Base-by-base conservation (phyloP, 2,888 invertebrate genomes). In the Acleris emargana region DNA sequence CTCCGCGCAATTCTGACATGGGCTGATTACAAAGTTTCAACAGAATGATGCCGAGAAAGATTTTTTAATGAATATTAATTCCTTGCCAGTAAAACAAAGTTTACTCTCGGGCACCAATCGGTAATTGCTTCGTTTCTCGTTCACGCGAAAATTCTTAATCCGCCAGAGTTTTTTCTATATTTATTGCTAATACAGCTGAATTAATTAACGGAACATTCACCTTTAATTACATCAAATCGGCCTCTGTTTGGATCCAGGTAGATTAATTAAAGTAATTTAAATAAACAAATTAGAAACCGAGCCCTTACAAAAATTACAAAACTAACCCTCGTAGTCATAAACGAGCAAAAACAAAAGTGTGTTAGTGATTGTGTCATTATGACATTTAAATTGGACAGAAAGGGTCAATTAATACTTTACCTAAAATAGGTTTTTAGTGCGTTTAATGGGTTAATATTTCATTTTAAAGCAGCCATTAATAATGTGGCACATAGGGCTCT, bases 11-110 rank as follows among this genome's bases (percentile, higher is more conserved):
- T 38, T 78, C 79, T 78, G 82, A 81, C 86, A 83, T 72, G 71
- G 82, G 75, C 85, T 88, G 89, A 91, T 91, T 89, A 90, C 87
- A 84, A 91, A 91, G 87, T 91, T 91, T 86, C 83, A 84, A 81
- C 85, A 80, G 84, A 89, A 88, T 86, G 87, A 87, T 84, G 84
- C 78, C 82, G 84, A 79, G 84, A 84, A 86, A 87, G 86, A 89
- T 89, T 89, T 90, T 91, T 90, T 90, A 91, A 91, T 91, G 92
- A 90, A 91, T 91, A 91, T 91, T 91, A 91, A 91, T 91, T 88
- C 86, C 81, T 81, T 82, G 80, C 81, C 82, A 87, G 86, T 86
- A 85, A 87, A 88, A 89, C 88, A 91, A 91, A 91, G 85, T 90
- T 91, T 87, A 80, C 79, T 84, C 80, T 84, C 78, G 78, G 67